Base-by-base conservation (phyloP, 2,888 invertebrate species). In the Melieria omissa region DNA sequence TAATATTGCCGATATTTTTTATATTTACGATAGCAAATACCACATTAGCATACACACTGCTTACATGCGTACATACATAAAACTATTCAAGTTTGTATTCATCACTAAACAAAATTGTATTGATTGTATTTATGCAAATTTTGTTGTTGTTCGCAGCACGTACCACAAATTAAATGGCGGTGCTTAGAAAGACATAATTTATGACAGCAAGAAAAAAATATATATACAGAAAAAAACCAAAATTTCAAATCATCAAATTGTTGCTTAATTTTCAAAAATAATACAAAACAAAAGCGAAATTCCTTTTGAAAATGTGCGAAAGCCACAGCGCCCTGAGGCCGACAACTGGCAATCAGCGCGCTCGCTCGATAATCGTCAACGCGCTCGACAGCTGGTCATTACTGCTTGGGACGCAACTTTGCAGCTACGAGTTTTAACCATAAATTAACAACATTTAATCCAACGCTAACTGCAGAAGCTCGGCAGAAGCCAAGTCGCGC, bases 91-190 rank as follows among this genome's bases (percentile, higher is more conserved):
- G 52, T 49, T 29, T 49, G 47, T 29, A 16, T 46, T 10, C 5
- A 12, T 61, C 45, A 61, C 14, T 2, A 42, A 45, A 12, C 14
- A 29, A 29, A 29, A 29, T 46, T 14, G 7, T 45, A 55, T 54
- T 65, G 14, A 65, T 55, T 65, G 29, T 46, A 45, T 46, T 61
- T n/a, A 14, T 16, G 45, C 44, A 45, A 61, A 61, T n/a, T 45
- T 16, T 8, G n/a, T 58, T 9, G 4, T 61, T 9, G 42, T 49
- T 10, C 10, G 64, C 54, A 29, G 14, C 54, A 52, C 9, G 52
- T 65, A 54, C 42, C 41, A 54, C 44, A 65, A 65, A 65, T 64
- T 64, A 64, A 42, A 64, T 8, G 49, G 49, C 41, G 52, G 42
- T 42, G 52, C 12, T 63, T 63, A 52, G 52, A 42, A 42, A 16